phyloP scores from a whole-genome alignment of 2,797 vertebrate species.

The Notoglanidium macrostoma region DNA sequence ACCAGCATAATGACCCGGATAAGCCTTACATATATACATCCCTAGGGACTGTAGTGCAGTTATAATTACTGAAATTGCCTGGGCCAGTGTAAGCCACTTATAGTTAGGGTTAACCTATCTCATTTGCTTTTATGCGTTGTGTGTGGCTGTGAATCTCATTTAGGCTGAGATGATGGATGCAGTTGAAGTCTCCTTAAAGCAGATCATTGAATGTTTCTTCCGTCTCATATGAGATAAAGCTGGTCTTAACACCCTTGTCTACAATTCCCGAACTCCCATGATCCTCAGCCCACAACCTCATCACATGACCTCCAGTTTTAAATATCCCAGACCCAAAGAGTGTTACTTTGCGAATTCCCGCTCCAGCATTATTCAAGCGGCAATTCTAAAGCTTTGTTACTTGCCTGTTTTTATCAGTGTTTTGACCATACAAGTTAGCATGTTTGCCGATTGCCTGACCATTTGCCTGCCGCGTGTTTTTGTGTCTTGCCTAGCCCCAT shows the following conservation, averaged over 20 bases:
- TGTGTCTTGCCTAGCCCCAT: neutral
- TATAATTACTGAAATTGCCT: constrained; percentile 1
- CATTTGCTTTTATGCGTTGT: constrained; percentile 10
- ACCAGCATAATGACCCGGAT: constrained; percentile 30
- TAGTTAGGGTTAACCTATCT: constrained; percentile 12
- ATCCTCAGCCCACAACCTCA: neutral
- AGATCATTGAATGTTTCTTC: constrained; percentile 25
- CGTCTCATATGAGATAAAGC: constrained; percentile 27
- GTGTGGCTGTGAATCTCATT: constrained; percentile 26
- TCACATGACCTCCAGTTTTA: neutral
- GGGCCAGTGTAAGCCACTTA: neutral
- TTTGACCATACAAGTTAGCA: neutral
- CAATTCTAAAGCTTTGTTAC: too few species aligned
- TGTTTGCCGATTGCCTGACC: neutral
- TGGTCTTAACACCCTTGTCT: neutral
- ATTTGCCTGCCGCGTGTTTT: neutral
- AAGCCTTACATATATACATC: constrained; percentile 1
- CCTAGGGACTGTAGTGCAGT: neutral
- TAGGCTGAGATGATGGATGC: constrained; percentile 24
- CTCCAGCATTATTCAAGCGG: neutral
- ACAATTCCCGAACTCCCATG: neutral
- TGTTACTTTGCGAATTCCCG: neutral
- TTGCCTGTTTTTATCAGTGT: neutral
- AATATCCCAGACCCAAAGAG: neutral
- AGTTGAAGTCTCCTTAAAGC: constrained; percentile 37